Evolutionary conservation across 1,140 invertebrate species (phyloP).

Genomic region (Agrilus planipennis): DNA sequence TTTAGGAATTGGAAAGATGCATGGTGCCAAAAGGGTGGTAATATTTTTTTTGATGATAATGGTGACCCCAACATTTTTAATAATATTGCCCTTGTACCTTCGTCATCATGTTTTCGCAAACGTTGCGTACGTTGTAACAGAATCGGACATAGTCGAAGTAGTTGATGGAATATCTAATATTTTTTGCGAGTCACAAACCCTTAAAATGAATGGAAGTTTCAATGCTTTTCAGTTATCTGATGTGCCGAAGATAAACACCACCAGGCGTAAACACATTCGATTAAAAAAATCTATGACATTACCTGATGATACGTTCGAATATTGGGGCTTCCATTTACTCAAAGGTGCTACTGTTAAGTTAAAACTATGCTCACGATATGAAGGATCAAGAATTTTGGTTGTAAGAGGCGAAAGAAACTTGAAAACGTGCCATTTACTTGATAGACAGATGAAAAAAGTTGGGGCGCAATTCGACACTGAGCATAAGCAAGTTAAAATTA

Average conservation of each 20-base stretch:
- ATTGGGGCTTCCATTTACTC: conserved; percentile 78
- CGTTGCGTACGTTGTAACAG: conserved; percentile 60
- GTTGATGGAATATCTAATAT: conserved; percentile 63
- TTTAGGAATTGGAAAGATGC: conserved; percentile 54
- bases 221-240: conserved; percentile 69
- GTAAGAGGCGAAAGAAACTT: conserved; percentile 64
- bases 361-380: conserved; percentile 58
- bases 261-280: conserved; percentile 58
- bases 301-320: conserved; percentile 75
- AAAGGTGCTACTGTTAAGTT: conserved; percentile 39
- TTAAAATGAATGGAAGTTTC: conserved; percentile 66
- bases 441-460: conserved; percentile 52
- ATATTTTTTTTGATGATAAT: conserved; percentile 61
- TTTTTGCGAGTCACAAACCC: conserved; percentile 63
- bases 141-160: conserved; percentile 71
- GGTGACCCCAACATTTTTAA: conserved; percentile 55
- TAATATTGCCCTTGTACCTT: conserved; percentile 62
- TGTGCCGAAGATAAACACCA: conserved; percentile 48
- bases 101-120: conserved; percentile 59
- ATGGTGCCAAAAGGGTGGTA: conserved; percentile 58
- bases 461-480: conserved; percentile 43
- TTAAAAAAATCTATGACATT: conserved; percentile 70
- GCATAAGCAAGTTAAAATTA: conserved; percentile 51
- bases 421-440: conserved; percentile 60
- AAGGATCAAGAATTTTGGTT: conserved; percentile 64